Base-by-base conservation (phyloP, 2,113 vertebrate species). In the Syrmaticus mikado region DNA sequence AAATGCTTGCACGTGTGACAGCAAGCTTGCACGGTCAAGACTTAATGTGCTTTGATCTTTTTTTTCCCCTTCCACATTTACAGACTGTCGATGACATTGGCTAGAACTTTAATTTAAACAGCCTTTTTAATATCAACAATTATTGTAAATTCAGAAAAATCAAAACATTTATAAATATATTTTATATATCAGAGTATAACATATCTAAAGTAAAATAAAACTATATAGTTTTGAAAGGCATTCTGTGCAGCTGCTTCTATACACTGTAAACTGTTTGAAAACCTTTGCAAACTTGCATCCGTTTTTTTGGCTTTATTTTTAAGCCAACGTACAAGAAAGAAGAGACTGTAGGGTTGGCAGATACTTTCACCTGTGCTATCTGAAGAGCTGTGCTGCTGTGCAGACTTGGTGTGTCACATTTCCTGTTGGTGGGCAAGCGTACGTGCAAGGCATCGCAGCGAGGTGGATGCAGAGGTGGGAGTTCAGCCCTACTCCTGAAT, bases 121-220 rank as follows among this genome's bases (percentile, higher is more conserved):
- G 86, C 84, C 78, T 96, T 97, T 97, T 96, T 96, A 96, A 76
- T 95, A 97, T 60, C 74, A 75, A 71, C 57, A 91, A 84, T 70
- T 95, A 95, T 38, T 97, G 97, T 97, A 97, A 96, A 96, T 96
- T 97, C 96, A 97, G 94, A 96, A 95, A 95, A 94, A 77, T 41
- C 25, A 95, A 78, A 95, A 81, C 87, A 79, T 98, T 98, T 98
- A 96, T 98, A 96, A 92, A 85, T 98, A 97, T 98, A 98, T 98
- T 98, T 93, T 98, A 97, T 98, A 97, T 97, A 97, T 97, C 91
- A 91, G 85, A 96, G 66, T 96, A 96, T 90, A 97, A 92, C 89
- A 8, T 96, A 96, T 75, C 88, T 98, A 97, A 66, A 92, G 61
- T 80, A 90, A 97, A 86, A 82, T 81, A 88, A 96, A 96, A 88